Evolutionary conservation across 2,797 vertebrate genomes (phyloP), one percentile per base, ranked within the genome.

Genomic region (Mormyrus hasselquistii): DNA sequence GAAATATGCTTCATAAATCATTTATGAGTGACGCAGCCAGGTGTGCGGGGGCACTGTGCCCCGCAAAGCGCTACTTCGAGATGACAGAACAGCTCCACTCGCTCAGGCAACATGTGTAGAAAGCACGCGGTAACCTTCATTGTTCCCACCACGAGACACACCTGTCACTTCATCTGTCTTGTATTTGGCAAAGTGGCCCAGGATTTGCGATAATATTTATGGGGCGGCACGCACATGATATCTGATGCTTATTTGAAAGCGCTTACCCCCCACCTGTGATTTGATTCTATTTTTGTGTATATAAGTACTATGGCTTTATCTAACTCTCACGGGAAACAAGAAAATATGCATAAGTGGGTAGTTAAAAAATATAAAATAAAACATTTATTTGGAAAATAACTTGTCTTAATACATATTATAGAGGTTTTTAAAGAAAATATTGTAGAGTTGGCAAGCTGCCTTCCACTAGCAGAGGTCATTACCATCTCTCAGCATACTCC

Each of bases 1-100:
- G n/a, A 84, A 84, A 84, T 19, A 84, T 44, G 47, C 82, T 4
- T 50, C 44, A 84, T 84, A 52, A 84, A 29, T 84, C 82, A 84
- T 49, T 14, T 44, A 6, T 49, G 82, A 49, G 82, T 52, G 47
- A 49, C 82, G 10, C 8, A 5, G 10, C 47, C 82, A 84, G 82
- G 82, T 84, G 82, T 50, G 82, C 3, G 44, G 44, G 19, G 4
- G 22, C 19, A 50, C 8, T 7, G 41, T 22, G 19, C 19, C 19
- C 41, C 1, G 1, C 79, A 65, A 14, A 79, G 38, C 12, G 14
- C 73, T 41, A 12, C 76, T 6, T 14, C 76, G 3, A 82, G 41
- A 49, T 83, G 79, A 50, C 41, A n/a, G 79, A n/a, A 22, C 44
- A 25, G 41, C 19, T 50, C 19, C 10, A 6, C 10, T 50, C 38